Evolutionary conservation across 2,888 invertebrate species (phyloP).

Genomic region (Leptinotarsa juncta): DNA sequence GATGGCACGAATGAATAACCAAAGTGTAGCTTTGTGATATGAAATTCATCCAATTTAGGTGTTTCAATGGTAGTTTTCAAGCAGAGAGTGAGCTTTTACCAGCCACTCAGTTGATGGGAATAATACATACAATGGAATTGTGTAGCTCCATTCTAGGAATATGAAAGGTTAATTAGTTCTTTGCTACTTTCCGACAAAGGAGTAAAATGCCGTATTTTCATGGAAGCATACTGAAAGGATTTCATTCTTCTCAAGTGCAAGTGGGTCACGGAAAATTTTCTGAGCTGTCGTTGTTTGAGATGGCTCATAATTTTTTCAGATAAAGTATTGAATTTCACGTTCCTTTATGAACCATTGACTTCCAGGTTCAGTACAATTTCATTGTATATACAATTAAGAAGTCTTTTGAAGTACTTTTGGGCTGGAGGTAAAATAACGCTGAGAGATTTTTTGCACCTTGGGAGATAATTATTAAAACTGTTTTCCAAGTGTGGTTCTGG

Average conservation of each 20-base stretch:
- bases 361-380: too few species aligned
- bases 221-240: background rate
- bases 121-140: background rate
- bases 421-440: too few species aligned
- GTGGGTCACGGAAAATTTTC: background rate
- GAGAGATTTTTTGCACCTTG: too few species aligned
- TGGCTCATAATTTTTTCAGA: too few species aligned
- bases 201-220: background rate
- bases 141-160: background rate
- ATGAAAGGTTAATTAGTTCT: background rate
- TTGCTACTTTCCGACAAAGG: background rate
- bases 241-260: background rate
- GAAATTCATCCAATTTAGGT: background rate
- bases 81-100: background rate
- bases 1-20: too few species aligned
- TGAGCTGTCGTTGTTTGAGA: background rate
- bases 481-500: too few species aligned
- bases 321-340: too few species aligned
- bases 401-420: too few species aligned
- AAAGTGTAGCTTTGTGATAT: too few species aligned
- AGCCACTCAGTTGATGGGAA: background rate
- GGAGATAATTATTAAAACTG: too few species aligned
- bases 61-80: background rate
- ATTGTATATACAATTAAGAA: too few species aligned
- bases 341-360: too few species aligned